Percentiles rank a stretch among this genome's conserved stretches.
Conservation (phyloP, 1,140 invertebrate species). For the Agrypnia vestita region DNA sequence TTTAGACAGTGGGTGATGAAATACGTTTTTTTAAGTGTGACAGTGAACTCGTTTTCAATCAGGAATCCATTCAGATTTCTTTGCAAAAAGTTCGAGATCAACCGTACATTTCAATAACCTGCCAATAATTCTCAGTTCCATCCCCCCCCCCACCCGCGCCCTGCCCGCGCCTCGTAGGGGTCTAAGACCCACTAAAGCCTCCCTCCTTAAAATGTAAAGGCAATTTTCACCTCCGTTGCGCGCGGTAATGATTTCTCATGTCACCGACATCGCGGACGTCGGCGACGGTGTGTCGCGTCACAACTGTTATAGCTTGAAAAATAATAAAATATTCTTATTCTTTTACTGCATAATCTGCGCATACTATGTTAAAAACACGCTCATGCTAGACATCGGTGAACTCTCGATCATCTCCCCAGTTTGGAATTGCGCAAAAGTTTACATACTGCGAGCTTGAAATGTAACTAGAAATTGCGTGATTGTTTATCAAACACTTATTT, state of each 20-base stretch:
- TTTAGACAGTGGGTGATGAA: too few relatives aligned
- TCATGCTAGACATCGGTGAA: too few relatives aligned
- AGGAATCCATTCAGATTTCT: slow-evolving; percentile 18
- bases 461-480: too few relatives aligned
- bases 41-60: slow-evolving; percentile 4
- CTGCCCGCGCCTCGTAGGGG: background rate
- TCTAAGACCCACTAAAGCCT: slow-evolving; percentile 16
- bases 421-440: too few relatives aligned
- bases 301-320: slow-evolving; percentile 10
- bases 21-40: too few relatives aligned
- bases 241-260: slow-evolving; percentile 59
- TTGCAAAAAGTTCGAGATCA: slow-evolving; percentile 43
- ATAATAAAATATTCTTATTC: background rate
- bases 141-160: background rate
- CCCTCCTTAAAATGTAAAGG: slow-evolving; percentile 60
- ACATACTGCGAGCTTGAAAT: too few relatives aligned
- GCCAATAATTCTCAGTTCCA: slow-evolving; percentile 51
- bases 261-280: slow-evolving; percentile 46
- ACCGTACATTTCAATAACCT: slow-evolving; percentile 58
- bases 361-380: too few relatives aligned
- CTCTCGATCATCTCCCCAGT: too few relatives aligned
- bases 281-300: slow-evolving; percentile 13
- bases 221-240: slow-evolving; percentile 61
- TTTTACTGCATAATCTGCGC: background rate
- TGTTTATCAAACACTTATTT: too few relatives aligned